Evolutionary conservation across 2,797 vertebrate species (phyloP), one percentile per base, ranked within the genome.

Genomic region (Esox lucius): DNA sequence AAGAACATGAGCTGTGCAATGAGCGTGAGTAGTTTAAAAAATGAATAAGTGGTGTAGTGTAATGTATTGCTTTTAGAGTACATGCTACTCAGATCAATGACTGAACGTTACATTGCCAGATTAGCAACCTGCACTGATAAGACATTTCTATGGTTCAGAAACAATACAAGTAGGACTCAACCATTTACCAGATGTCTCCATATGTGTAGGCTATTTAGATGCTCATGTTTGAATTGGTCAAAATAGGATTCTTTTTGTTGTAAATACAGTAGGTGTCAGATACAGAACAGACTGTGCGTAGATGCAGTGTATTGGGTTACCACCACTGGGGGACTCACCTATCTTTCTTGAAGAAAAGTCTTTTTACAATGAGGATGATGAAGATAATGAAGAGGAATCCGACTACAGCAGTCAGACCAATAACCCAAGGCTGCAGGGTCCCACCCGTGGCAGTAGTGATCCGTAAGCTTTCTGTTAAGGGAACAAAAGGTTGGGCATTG

Each of bases 381-480:
- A 96, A 97, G 76, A 96, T 73, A 0, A 96, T 69, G 72, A 95
- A 94, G 48, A 98, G 94, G 88, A 98, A 98, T 4, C 89, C 89
- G 0, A 94, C 90, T 0, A 96, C 92, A 0, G 95, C 95, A 0
- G 92, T 90, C 74, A 98, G 88, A 62, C 93, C 93, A 5, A 94
- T 1, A 69, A 97, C 81, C 95, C 95, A 97, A 0, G 95, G 95
- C 84, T 96, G 89, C 68, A 95, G 76, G 6, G n/a, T 71, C 9
- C 49, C 81, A 6, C 85, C n/a, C 8, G 70, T 19, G 28, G 70
- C 11, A 4, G 48, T 56, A 28, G 48, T 28, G 48, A n/a, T 33
- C 11, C 68, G n/a, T 24, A 17, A 26, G 42, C 68, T 68, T 26
- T 2, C 68, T 69, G 16, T 24, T 24, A 1, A 46, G 42, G 7